Conservation (phyloP, 2,888 invertebrate species). For the Heliothis peltigera region DNA sequence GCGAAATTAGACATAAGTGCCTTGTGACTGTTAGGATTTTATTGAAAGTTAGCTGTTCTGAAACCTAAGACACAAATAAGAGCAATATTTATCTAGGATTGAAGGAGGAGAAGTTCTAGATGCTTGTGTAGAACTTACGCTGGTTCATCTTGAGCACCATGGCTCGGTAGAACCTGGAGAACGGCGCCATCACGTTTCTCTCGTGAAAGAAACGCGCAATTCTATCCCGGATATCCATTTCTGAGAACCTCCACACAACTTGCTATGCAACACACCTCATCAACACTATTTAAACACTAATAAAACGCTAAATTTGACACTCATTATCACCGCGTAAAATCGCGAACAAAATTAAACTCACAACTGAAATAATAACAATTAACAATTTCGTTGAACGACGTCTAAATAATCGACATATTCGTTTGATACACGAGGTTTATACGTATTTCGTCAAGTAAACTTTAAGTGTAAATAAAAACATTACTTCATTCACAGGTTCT, state of each 20-base stretch:
- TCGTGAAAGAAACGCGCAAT: slow-evolving; percentile 73
- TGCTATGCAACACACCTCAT: slow-evolving; percentile 58
- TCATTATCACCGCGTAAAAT: slow-evolving; percentile 83
- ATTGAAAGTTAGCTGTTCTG: slow-evolving; percentile 1
- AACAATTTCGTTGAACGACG: slow-evolving; percentile 50
- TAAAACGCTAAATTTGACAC: slow-evolving; percentile 87
- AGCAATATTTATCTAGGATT: background rate
- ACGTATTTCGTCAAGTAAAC: slow-evolving; percentile 40
- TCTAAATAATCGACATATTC: slow-evolving; percentile 49
- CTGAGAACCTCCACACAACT: slow-evolving; percentile 52
- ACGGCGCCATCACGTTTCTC: slow-evolving; percentile 82
- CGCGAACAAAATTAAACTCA: slow-evolving; percentile 59
- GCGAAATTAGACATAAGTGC: slow-evolving; percentile 6
- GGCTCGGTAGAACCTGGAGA: slow-evolving; percentile 83
- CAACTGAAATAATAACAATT: slow-evolving; percentile 58
- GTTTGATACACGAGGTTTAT: slow-evolving; percentile 36
- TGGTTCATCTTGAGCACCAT: slow-evolving; percentile 88
- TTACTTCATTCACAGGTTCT: slow-evolving; percentile 47
- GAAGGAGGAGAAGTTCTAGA: background rate
- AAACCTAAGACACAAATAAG: background rate
- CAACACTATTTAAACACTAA: slow-evolving; percentile 73
- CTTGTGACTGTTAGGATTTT: background rate
- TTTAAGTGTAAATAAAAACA: slow-evolving; percentile 39
- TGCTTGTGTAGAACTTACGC: slow-evolving; percentile 73
- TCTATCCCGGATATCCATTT: slow-evolving; percentile 75